phyloP scores from a whole-genome alignment of 2,888 invertebrate genomes.

The Agrochola macilenta region DNA sequence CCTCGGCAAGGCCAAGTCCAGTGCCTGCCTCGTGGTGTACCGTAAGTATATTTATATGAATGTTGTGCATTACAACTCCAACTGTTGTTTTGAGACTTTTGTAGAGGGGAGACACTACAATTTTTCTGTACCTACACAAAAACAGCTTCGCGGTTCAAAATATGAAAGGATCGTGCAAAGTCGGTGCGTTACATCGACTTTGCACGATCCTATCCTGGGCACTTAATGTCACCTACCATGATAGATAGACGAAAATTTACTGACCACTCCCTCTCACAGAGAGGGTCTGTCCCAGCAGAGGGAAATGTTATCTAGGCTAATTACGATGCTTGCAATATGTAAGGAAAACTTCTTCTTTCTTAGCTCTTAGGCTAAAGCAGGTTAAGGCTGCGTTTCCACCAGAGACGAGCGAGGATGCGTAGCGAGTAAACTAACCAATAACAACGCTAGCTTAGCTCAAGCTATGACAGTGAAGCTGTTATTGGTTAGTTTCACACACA shows the following conservation, averaged over 20 bases:
- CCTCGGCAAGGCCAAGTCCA: slow-evolving; percentile 95
- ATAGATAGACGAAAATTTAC: neutral
- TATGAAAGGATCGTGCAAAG: neutral
- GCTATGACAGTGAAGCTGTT: too few species aligned
- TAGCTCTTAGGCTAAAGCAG: neutral
- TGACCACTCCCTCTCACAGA: neutral
- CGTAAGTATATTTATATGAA: slow-evolving; percentile 87
- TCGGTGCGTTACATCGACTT: neutral
- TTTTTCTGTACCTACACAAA: neutral
- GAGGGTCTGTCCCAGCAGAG: neutral
- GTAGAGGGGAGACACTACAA: neutral
- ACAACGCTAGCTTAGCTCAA: too few species aligned
- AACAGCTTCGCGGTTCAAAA: neutral
- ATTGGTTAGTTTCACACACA: too few species aligned
- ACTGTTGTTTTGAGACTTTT: neutral
- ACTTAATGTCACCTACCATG: neutral
- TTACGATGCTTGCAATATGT: neutral
- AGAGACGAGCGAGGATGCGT: too few species aligned
- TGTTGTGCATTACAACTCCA: neutral
- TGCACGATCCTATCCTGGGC: neutral
- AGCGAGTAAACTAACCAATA: too few species aligned
- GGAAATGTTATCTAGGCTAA: neutral
- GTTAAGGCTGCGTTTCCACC: too few species aligned
- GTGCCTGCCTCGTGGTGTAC: slow-evolving; percentile 96
- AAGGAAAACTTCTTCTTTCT: neutral